Evolutionary conservation across 2,797 vertebrate genomes (phyloP), one percentile per base, ranked within the genome.

Genomic region (Smutsia gigantea): DNA sequence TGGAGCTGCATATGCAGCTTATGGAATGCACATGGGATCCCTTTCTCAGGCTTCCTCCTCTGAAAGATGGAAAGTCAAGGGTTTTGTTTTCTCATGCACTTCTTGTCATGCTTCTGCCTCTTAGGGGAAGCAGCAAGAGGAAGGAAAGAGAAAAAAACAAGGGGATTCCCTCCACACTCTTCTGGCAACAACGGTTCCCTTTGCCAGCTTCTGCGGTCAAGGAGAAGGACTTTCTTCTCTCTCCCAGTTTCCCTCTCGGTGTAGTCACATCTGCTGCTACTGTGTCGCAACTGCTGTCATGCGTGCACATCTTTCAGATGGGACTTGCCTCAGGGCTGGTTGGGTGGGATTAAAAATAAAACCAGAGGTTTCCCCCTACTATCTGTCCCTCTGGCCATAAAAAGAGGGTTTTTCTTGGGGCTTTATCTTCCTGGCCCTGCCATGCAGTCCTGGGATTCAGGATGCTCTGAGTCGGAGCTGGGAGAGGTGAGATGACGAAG

Each of bases 1-100:
- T 81, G 63, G 64, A 12, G 27, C 51, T 72, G 51, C 57, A 68
- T 14, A 59, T 59, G 51, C 25, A 68, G 25, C n/a, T 78, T 57
- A 68, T 39, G 72, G 39, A 77, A 69, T 10, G 10, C 42, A 46
- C 42, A 46, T 46, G 42, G 42, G 42, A 10, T 31, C n/a, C 51
- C 55, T 93, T 79, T 93, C 61, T 87, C 66, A 72, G 64, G 23
- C 68, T 94, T 74, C 31, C 59, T 89, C 37, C 37, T 88, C 31
- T 66, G 64, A 66, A 49, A 68, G 3, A 89, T 13, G 75, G 37
- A 64, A 83, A 46, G 31, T 27, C 14, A 31, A 53, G 17, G 1
- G 13, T 64, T 75, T 66, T 66, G 37, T 46, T 83, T 66, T 23
- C 59, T 75, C 27, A 31, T 10, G 18, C 10, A 46, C 77, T 64